A percentile compares a stretch with the other conserved stretches of the same genome.
Evolutionary conservation across 2,113 vertebrate species (phyloP).

Genomic region (Speoplatyrhinus poulsoni): DNA sequence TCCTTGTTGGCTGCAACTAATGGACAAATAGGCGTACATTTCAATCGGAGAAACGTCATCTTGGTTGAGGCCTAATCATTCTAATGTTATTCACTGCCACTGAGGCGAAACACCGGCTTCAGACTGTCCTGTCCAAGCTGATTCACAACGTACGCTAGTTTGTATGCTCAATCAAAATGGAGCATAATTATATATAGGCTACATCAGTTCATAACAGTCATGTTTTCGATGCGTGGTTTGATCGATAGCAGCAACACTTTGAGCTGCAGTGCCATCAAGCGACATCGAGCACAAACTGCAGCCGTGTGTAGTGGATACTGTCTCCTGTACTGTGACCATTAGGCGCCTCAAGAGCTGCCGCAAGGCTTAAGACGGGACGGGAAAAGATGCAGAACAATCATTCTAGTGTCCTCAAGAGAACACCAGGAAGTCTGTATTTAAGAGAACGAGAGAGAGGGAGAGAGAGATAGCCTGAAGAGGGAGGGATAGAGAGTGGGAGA

Average conservation of each 20-base stretch:
- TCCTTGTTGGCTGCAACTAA: slow-evolving; percentile 3
- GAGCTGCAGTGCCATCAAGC: slow-evolving; percentile 67
- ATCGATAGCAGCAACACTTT: slow-evolving; percentile 55
- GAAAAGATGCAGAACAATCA: slow-evolving; percentile 16
- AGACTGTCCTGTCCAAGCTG: slow-evolving; percentile 23
- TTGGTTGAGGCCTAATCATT: slow-evolving; percentile 24
- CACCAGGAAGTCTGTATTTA: slow-evolving; percentile 10
- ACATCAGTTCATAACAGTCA: slow-evolving; percentile 38
- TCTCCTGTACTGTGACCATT: background rate
- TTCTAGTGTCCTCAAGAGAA: slow-evolving; percentile 19
- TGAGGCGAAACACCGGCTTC: slow-evolving; percentile 35
- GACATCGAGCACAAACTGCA: slow-evolving; percentile 55
- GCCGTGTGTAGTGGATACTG: slow-evolving; percentile 8
- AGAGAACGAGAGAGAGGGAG: slow-evolving; percentile 1
- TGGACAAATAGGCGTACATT: slow-evolving; percentile 25
- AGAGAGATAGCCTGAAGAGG: slow-evolving; percentile 31
- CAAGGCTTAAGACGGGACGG: slow-evolving; percentile 22
- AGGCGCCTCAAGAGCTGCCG: too few relatives aligned
- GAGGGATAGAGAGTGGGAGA: slow-evolving; percentile 22
- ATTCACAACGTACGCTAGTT: slow-evolving; percentile 45
- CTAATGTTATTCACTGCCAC: slow-evolving; percentile 38
- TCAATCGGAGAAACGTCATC: slow-evolving; percentile 3
- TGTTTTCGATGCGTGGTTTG: slow-evolving; percentile 55
- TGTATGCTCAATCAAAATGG: slow-evolving; percentile 19
- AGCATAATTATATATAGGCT: slow-evolving; percentile 36